Conservation (phyloP, 1,140 invertebrate genomes). For the Ips nitidus region DNA sequence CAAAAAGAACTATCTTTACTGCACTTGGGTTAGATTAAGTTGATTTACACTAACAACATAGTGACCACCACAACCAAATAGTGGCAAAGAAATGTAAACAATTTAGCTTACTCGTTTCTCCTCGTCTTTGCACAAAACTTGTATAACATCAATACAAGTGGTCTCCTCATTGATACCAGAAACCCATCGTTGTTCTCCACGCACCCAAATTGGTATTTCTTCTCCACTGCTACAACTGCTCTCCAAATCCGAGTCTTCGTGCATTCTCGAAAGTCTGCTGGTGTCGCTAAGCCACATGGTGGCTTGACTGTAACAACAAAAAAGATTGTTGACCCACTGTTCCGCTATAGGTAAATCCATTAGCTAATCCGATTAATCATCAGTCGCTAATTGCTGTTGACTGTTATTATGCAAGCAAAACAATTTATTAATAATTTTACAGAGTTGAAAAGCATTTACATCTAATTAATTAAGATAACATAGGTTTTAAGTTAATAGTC, state of each 20-base stretch:
- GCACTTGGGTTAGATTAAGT: background rate
- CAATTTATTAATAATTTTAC: constrained; percentile 14
- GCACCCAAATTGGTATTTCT: constrained; percentile 77
- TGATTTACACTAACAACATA: too few relatives aligned
- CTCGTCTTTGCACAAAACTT: constrained; percentile 61
- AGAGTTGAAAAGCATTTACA: constrained; percentile 7
- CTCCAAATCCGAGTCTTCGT: constrained; percentile 44
- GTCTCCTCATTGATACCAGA: constrained; percentile 73
- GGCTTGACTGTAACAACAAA: too few relatives aligned
- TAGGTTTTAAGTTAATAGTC: background rate
- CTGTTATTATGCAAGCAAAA: constrained; percentile 7
- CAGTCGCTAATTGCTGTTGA: constrained; percentile 15
- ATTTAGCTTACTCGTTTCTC: constrained; percentile 46
- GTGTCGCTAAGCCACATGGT: constrained; percentile 47
- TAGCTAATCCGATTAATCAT: constrained; percentile 4
- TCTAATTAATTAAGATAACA: constrained; percentile 10
- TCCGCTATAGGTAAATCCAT: background rate
- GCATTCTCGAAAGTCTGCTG: constrained; percentile 24
- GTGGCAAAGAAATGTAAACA: too few relatives aligned
- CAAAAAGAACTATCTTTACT: background rate
- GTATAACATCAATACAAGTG: constrained; percentile 75
- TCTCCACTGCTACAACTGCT: constrained; percentile 53
- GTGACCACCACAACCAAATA: too few relatives aligned
- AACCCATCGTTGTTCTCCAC: constrained; percentile 76
- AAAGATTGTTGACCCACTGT: too few relatives aligned